Conservation (phyloP, 2,888 invertebrate species). For the Pelosia muscerda region DNA sequence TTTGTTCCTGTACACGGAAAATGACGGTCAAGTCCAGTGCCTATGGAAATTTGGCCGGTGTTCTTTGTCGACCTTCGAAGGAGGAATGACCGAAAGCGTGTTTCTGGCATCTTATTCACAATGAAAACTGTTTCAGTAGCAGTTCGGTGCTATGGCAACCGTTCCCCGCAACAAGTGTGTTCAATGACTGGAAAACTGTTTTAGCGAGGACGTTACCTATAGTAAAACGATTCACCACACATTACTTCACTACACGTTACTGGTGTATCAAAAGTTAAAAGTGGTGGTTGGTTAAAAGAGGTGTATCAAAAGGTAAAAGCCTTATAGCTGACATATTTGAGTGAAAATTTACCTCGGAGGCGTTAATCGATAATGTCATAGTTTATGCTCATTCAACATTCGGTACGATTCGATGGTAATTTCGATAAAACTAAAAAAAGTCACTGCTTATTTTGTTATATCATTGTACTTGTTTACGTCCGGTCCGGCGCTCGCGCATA, state of each 20-base stretch:
- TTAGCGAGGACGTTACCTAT: neutral
- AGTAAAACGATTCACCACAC: neutral
- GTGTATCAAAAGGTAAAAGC: conserved; percentile 2
- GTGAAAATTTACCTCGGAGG: neutral
- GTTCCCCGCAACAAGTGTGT: conserved; percentile 6
- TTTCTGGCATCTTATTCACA: too few relatives aligned
- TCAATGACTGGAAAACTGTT: conserved; percentile 5
- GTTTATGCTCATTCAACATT: neutral
- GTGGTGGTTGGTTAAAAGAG: too few relatives aligned
- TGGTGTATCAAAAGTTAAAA: conserved; percentile 5
- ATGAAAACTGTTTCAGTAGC: neutral
- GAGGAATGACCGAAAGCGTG: too few relatives aligned
- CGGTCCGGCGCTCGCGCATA: conserved; percentile 30
- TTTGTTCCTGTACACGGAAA: too few relatives aligned
- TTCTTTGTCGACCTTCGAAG: too few relatives aligned
- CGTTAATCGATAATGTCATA: too few relatives aligned
- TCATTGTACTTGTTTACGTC: conserved; percentile 35
- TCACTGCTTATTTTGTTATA: neutral
- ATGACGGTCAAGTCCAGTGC: too few relatives aligned
- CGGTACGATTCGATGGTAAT: neutral
- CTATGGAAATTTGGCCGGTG: too few relatives aligned
- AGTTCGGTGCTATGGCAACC: conserved; percentile 6
- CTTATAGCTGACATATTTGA: neutral
- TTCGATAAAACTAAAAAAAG: neutral
- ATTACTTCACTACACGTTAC: too few relatives aligned